phyloP scores from a whole-genome alignment of 2,113 vertebrate genomes.

The Pteronura brasiliensis region DNA sequence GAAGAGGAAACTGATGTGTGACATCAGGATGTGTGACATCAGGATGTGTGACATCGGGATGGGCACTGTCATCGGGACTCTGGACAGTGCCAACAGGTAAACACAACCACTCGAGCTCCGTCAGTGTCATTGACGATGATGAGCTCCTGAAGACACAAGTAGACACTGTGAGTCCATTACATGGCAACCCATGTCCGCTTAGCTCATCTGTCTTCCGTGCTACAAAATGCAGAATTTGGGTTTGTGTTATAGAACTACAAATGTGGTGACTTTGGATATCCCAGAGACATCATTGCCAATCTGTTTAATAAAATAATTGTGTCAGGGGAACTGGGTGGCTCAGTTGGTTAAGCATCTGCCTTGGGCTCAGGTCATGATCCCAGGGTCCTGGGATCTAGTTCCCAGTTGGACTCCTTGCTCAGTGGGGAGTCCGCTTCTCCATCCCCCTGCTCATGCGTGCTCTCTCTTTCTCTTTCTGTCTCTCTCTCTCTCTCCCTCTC shows the following conservation, averaged over 20 bases:
- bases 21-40: neutral
- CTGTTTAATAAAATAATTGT: neutral
- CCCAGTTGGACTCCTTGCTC: too few species aligned
- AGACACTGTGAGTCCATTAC: neutral
- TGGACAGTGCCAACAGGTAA: neutral
- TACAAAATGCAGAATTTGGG: neutral
- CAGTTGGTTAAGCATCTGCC: too few species aligned
- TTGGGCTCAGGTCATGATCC: too few species aligned
- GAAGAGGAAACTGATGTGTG: neutral
- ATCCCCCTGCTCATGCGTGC: too few species aligned
- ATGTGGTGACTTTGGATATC: neutral
- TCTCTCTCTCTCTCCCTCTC: too few species aligned
- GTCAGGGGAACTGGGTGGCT: neutral
- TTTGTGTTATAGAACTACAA: neutral
- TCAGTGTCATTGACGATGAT: neutral
- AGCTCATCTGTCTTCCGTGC: neutral
- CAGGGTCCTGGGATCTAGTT: too few species aligned
- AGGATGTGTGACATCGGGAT: neutral
- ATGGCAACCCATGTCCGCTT: neutral
- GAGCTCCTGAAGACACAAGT: neutral
- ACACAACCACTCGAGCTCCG: neutral
- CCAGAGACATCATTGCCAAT: neutral
- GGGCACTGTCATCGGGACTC: neutral
- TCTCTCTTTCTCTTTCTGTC: too few species aligned
- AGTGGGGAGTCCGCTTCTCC: too few species aligned